phyloP scores from a whole-genome alignment of 1,140 invertebrate genomes.

The Magallana ariakensis region DNA sequence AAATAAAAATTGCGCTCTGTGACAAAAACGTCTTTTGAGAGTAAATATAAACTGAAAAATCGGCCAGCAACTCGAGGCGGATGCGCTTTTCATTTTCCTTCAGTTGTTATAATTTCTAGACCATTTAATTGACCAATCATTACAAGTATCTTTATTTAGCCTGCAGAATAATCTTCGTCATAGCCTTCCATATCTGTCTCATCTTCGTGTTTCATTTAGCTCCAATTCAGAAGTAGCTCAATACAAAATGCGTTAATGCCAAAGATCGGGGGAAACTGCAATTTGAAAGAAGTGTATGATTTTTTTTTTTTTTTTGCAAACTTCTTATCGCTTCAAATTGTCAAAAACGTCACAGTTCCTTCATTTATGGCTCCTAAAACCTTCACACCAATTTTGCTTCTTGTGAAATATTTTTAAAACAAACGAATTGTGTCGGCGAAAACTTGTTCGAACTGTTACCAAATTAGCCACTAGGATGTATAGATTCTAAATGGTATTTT shows the following conservation, averaged over 20 bases:
- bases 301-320: not conserved
- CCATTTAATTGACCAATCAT: conserved; percentile 29
- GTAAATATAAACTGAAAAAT: conserved; percentile 9
- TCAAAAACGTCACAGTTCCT: not conserved
- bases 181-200: conserved; percentile 31
- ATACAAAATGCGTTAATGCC: conserved; percentile 20
- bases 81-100: conserved; percentile 31
- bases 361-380: not conserved
- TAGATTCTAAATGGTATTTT: not conserved
- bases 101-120: conserved; percentile 8
- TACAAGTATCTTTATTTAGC: conserved; percentile 34
- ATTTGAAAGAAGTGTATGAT: conserved; percentile 4
- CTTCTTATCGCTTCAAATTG: conserved; percentile 18
- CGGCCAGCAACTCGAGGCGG: not conserved
- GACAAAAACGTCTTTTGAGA: conserved; percentile 15
- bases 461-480: not conserved
- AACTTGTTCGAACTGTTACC: not conserved
- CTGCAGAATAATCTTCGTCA: conserved; percentile 8
- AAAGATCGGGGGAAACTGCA: not conserved
- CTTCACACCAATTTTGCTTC: not conserved
- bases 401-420: conserved; percentile 1
- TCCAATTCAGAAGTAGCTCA: not conserved
- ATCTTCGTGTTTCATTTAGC: conserved; percentile 31
- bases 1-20: conserved; percentile 13
- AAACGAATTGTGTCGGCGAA: not conserved